Base-by-base conservation (phyloP, 2,888 invertebrate genomes). In the Elysia crispata region DNA sequence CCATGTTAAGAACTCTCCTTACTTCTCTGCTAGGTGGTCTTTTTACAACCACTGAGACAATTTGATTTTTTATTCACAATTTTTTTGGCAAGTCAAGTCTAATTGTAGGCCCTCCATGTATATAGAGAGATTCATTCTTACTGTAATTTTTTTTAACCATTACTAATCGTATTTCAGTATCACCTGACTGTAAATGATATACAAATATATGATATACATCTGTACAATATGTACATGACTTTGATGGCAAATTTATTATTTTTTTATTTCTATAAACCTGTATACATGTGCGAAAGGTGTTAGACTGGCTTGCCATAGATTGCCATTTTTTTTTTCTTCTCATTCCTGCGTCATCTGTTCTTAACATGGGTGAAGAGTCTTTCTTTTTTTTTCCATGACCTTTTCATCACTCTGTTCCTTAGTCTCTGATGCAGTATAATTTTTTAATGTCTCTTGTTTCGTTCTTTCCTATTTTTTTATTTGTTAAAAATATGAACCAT, bases 91-190 rank as follows among this genome's bases (percentile, higher is more conserved):
- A 74, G 79, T 79, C 79, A 79, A 79, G 79, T 74, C 79, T 79
- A 79, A 79, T 74, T 79, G 79, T 66, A 79, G 79, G 79, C 79
- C 79, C 79, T 79, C 79, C 79, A 79, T 79, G 79, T 79, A 79
- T 79, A 54, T 74, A 74, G 74, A 79, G 54, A 66, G 41, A 33
- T 73, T 74, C 50, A 13, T 11, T 41, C 41, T 11, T 41, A 41
- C 41, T 41, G 41, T 41, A 6, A 41, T 41, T 41, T 41, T 41
- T 41, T 41, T 41, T 11, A 41, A 41, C 41, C 41, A 41, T 41
- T 6, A 41, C 41, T 41, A 41, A 11, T 41, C 41, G 41, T 41
- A 11, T 41, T 41, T 41, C 5, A 41, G 11, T 41, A 41, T 41
- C 41, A 41, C 41, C 41, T 6, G 41, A 60, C 20, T 23, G 20